A percentile compares a stretch with the other conserved stretches of the same genome.
These are phyloP conservation scores for Molossus molossus DNA, from an alignment of 2,797 vertebrate species.

Conservation along the genomic window DNA sequence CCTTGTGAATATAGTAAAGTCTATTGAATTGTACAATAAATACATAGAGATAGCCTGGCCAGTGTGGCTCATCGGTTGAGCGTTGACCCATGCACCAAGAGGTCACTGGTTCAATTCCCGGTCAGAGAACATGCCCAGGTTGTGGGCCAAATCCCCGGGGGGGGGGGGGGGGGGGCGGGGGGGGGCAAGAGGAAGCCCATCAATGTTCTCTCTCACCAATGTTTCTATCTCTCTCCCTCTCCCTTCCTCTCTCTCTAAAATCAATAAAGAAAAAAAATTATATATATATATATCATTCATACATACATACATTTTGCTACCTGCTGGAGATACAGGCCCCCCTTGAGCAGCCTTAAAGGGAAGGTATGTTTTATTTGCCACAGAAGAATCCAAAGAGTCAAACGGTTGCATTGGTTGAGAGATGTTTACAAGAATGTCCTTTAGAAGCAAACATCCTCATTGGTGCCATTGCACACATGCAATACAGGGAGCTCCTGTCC, in stretches of 20 bases:
- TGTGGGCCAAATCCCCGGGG: too few relatives aligned
- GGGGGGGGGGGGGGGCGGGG: too few relatives aligned
- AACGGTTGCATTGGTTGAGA: neutral
- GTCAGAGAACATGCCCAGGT: too few relatives aligned
- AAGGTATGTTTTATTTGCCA: neutral
- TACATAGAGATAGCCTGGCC: neutral
- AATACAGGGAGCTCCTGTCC: neutral
- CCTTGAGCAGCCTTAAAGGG: neutral
- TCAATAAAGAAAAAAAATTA: too few relatives aligned
- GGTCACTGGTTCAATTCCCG: too few relatives aligned
- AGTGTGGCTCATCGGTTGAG: too few relatives aligned
- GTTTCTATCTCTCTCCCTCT: too few relatives aligned
- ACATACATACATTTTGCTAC: neutral
- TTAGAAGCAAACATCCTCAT: neutral
- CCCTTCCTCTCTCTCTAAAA: too few relatives aligned
- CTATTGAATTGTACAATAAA: neutral
- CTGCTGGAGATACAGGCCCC: neutral
- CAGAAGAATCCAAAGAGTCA: conserved; percentile 1
- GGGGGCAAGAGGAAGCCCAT: too few relatives aligned
- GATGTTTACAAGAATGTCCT: conserved; percentile 16
- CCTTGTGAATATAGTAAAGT: conserved; percentile 25
- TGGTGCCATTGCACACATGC: accelerated
- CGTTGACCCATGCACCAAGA: too few relatives aligned
- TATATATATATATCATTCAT: neutral
- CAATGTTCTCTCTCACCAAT: too few relatives aligned